phyloP scores from a whole-genome alignment of 1,140 invertebrate species.

The Lepidurus arcticus region DNA sequence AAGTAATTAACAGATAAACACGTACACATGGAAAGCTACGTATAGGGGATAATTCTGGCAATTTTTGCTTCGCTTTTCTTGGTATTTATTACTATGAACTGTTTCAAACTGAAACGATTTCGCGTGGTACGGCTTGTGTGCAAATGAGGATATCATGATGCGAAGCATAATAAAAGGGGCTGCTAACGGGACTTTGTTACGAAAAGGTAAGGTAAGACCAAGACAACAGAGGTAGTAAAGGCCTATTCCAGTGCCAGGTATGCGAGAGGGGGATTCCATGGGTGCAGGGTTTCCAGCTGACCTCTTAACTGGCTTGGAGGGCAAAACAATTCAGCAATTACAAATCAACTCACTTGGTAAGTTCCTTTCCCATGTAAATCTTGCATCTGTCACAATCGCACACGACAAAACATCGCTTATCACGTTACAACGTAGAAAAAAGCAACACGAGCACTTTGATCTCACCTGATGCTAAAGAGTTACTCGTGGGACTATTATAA shows the following conservation, averaged over 20 bases:
- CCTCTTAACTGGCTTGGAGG: not conserved
- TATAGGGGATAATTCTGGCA: too few species aligned
- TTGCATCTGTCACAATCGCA: too few species aligned
- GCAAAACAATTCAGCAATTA: not conserved
- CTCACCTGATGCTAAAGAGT: too few species aligned
- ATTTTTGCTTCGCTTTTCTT: not conserved
- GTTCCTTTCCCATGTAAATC: not conserved
- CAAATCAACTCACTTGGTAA: not conserved
- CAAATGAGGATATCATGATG: not conserved
- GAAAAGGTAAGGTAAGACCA: constrained; percentile 14
- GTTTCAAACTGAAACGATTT: not conserved
- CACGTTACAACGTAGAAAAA: too few species aligned
- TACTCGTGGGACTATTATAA: too few species aligned
- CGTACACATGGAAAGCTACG: too few species aligned
- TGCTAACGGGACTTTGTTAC: constrained; percentile 12
- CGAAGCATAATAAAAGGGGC: not conserved
- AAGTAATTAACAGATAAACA: too few species aligned
- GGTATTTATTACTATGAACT: not conserved
- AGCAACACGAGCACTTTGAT: too few species aligned
- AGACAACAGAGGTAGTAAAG: not conserved
- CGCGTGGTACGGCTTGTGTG: not conserved
- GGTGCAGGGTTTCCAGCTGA: not conserved
- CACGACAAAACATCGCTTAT: too few species aligned
- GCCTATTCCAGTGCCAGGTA: not conserved
- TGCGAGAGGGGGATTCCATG: not conserved